Percentiles rank a stretch among this genome's conserved stretches.
phyloP scores from a whole-genome alignment of 2,113 vertebrate species.

The Festucalex cinctus region DNA sequence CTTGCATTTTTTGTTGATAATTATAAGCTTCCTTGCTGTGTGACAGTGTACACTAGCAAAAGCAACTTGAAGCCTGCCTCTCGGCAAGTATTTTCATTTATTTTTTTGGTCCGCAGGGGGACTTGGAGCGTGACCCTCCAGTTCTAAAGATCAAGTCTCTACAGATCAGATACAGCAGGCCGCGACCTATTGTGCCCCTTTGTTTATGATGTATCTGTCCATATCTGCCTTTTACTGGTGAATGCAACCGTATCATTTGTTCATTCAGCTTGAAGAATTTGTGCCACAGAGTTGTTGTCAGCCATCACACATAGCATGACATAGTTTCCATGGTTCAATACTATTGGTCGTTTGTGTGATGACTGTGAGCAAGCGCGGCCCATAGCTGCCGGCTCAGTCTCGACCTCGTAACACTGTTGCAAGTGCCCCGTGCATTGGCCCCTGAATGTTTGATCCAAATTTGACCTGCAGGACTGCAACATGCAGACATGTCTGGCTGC shows the following conservation, averaged over 20 bases:
- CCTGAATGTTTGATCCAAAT: constrained; percentile 49
- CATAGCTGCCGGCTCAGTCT: constrained; percentile 27
- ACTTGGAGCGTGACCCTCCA: not conserved
- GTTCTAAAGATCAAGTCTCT: not conserved
- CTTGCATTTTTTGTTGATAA: too few relatives aligned
- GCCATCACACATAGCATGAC: constrained; percentile 28
- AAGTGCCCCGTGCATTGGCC: constrained; percentile 19
- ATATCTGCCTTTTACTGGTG: not conserved
- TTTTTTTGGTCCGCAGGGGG: not conserved
- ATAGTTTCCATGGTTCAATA: constrained; percentile 45
- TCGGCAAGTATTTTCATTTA: not conserved
- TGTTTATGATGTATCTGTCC: not conserved
- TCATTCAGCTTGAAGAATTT: constrained; percentile 9
- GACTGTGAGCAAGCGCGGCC: constrained; percentile 43
- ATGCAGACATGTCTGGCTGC: constrained; percentile 53
- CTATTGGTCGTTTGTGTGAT: constrained; percentile 28
- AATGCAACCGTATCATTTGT: not conserved
- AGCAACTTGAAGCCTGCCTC: not conserved
- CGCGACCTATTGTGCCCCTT: not conserved
- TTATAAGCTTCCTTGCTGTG: too few relatives aligned
- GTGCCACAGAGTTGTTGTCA: constrained; percentile 38
- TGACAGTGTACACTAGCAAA: not conserved
- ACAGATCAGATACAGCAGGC: not conserved
- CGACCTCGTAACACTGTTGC: constrained; percentile 32
- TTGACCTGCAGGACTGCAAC: constrained; percentile 57